A percentile compares a stretch with the other conserved stretches of the same genome.
phyloP scores from a whole-genome alignment of 2,888 invertebrate species.

The Protodeltote pygarga region DNA sequence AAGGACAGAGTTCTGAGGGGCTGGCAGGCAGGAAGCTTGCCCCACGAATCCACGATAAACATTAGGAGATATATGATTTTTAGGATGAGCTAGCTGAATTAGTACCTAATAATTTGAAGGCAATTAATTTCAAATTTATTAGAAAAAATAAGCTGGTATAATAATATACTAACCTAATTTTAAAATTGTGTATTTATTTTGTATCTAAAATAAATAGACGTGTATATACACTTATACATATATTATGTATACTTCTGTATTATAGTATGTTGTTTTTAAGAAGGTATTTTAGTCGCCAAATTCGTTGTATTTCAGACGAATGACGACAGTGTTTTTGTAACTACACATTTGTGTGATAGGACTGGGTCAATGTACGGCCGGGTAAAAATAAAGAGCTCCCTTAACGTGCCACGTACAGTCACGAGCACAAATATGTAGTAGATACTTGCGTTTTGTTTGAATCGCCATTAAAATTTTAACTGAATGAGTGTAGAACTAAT shows the following conservation, averaged over 20 bases:
- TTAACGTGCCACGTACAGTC: slow-evolving; percentile 54
- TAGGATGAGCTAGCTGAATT: too few relatives aligned
- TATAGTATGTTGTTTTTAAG: neutral
- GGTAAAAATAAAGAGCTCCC: slow-evolving; percentile 72
- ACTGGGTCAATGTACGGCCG: slow-evolving; percentile 63
- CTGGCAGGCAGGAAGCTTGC: slow-evolving; percentile 13
- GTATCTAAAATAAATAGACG: too few relatives aligned
- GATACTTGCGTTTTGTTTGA: too few relatives aligned
- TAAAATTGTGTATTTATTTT: too few relatives aligned
- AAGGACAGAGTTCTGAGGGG: slow-evolving; percentile 25
- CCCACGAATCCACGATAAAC: slow-evolving; percentile 6
- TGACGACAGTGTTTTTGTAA: slow-evolving; percentile 38
- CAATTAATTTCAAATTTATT: too few relatives aligned
- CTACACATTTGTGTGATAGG: slow-evolving; percentile 49
- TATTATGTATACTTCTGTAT: too few relatives aligned
- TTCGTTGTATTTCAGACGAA: slow-evolving; percentile 18
- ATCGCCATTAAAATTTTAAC: slow-evolving; percentile 11
- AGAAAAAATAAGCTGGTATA: too few relatives aligned
- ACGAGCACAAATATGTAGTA: slow-evolving; percentile 21
- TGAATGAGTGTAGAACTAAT: too few relatives aligned
- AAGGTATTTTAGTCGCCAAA: slow-evolving; percentile 9
- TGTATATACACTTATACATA: too few relatives aligned
- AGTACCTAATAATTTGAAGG: too few relatives aligned
- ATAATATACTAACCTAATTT: neutral
- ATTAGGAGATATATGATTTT: too few relatives aligned